A percentile compares a stretch with the other conserved stretches of the same genome.
phyloP scores from a whole-genome alignment of 2,888 invertebrate genomes.

The Esperia sulphurella region DNA sequence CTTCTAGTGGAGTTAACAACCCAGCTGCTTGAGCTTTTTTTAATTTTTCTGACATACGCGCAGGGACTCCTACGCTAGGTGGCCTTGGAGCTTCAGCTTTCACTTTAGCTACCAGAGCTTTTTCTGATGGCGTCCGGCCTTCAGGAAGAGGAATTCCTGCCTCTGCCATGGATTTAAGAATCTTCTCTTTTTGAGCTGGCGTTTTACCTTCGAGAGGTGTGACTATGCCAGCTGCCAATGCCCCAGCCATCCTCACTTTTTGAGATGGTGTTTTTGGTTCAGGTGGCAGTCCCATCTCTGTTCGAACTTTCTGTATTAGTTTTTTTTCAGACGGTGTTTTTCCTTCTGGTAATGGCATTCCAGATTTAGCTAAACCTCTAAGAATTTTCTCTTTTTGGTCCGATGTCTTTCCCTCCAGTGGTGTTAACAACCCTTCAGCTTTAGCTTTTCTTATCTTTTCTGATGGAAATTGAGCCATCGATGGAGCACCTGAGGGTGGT shows the following conservation, averaged over 20 bases:
- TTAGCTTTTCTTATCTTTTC: slow-evolving; percentile 15
- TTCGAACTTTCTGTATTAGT: slow-evolving; percentile 18
- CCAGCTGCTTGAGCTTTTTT: slow-evolving; percentile 14
- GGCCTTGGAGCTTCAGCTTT: slow-evolving; percentile 9
- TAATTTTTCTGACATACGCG: slow-evolving; percentile 4
- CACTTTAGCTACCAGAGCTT: slow-evolving; percentile 19
- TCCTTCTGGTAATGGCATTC: slow-evolving; percentile 25
- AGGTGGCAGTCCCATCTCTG: slow-evolving; percentile 28
- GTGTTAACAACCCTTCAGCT: slow-evolving; percentile 9
- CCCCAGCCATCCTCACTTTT: slow-evolving; percentile 14
- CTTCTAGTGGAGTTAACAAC: slow-evolving; percentile 20
- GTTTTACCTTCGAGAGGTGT: slow-evolving; percentile 32
- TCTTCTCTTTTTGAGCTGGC: slow-evolving; percentile 24
- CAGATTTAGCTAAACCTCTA: slow-evolving; percentile 20
- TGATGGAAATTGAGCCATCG: slow-evolving; percentile 6
- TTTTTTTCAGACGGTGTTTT: slow-evolving; percentile 29
- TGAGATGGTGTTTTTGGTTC: slow-evolving; percentile 24
- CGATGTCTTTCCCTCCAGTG: slow-evolving; percentile 25
- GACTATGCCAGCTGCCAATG: slow-evolving; percentile 23
- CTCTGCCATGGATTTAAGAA: slow-evolving; percentile 21
- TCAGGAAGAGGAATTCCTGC: slow-evolving; percentile 28
- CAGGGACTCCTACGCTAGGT: not conserved
- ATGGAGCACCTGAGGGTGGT: slow-evolving; percentile 12
- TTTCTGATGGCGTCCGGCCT: slow-evolving; percentile 29
- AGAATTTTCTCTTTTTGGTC: slow-evolving; percentile 33